Conservation (phyloP, 2,113 vertebrate genomes). For the Rhadina sibilatrix region DNA sequence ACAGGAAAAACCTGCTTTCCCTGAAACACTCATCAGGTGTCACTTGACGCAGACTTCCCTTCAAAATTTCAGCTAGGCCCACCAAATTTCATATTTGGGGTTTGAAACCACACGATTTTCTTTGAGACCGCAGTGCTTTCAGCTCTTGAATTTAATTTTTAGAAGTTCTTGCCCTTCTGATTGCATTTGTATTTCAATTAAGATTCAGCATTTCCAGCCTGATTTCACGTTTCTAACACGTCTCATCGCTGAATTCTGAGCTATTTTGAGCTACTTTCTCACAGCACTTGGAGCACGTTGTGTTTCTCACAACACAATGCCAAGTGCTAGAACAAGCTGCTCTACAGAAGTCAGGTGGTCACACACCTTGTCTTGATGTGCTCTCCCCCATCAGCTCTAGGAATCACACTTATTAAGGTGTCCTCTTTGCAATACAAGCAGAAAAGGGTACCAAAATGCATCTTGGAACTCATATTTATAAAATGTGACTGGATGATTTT, state of each 20-base stretch:
- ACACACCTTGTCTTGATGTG: neutral
- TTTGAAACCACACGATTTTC: neutral
- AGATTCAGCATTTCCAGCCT: neutral
- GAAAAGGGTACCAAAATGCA: neutral
- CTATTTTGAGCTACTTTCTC: neutral
- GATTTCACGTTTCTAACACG: neutral
- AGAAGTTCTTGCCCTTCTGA: neutral
- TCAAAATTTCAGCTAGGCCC: neutral
- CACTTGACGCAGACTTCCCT: neutral
- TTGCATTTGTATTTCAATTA: neutral
- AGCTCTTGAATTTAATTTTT: neutral
- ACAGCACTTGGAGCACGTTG: neutral
- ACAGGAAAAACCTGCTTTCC: neutral
- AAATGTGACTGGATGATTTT: neutral
- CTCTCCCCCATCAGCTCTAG: neutral
- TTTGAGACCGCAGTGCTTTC: neutral
- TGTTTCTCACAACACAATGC: neutral
- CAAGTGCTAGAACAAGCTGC: neutral
- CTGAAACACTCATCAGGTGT: neutral
- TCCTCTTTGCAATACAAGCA: neutral
- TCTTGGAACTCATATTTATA: neutral
- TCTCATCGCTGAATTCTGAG: neutral
- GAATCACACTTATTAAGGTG: neutral
- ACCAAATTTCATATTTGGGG: neutral
- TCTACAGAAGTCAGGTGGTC: neutral